Base-by-base conservation (phyloP, 1,140 invertebrate genomes). In the Zophobas morio region DNA sequence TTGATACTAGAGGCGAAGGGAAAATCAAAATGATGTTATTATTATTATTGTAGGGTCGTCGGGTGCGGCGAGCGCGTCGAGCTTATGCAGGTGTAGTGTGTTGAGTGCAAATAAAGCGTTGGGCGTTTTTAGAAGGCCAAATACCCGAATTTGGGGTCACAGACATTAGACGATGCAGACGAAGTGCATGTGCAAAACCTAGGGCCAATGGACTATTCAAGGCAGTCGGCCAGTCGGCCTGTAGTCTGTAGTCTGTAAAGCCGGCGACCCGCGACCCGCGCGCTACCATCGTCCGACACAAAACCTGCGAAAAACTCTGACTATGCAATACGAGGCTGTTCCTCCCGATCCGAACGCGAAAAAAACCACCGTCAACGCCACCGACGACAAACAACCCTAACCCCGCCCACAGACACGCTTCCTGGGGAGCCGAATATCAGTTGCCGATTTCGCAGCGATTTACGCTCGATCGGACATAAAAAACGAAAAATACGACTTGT, bases 201-300 rank as follows among this genome's bases (percentile, higher is more conserved):
- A 82, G 81, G 83, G 83, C 83, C 83, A 84, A 84, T 84, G 83
- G 81, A 84, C 83, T 84, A 83, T 84, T 84, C 83, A 84, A 84
- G 83, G 83, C 83, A 84, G 83, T 84, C 83, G 81, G 81, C 74
- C 83, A 81, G 81, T 80, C 80, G 75, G 81, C 36, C 79, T 74
- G 53, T 74, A 57, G 53, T 74, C 53, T 71, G 66, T 71, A 71
- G 66, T 51, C 49, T 66, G 60, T 42, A 66, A 57, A 74, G 56
- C 72, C 54, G 53, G 72, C 72, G 72, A 74, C 60, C 57, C 57
- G 57, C 57, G 57, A 63, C 57, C 60, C 60, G 60, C 60, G 60
- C 60, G 20, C 37, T 39, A 2, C 39, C 37, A 66, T 66, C 60
- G 57, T n/a, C 37, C 60, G 37, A 66, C 60, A 46, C 39, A 57